Percentiles rank a stretch among this genome's conserved stretches.
Evolutionary conservation across 37 sponge, comb jelly and placozoan genomes (phyloP).

Genomic region (Bolinopsis microptera): DNA sequence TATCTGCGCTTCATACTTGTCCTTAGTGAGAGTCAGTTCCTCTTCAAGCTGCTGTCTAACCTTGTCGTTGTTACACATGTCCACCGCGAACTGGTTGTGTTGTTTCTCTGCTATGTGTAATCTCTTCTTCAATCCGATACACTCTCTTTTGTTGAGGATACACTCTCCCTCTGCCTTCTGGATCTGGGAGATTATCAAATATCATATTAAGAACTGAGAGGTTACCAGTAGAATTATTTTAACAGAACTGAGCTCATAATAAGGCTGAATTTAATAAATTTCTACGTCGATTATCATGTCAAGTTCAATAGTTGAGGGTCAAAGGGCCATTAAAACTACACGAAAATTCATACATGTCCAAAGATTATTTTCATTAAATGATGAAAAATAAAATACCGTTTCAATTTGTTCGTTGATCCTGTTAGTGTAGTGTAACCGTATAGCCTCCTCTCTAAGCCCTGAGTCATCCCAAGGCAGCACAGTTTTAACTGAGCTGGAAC

Average conservation of each 20-base stretch:
- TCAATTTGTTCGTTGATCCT: not conserved
- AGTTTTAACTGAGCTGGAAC: not conserved
- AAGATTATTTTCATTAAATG: too few species aligned
- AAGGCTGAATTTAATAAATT: not conserved
- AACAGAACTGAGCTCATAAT: not conserved
- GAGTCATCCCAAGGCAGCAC: conserved; percentile 48
- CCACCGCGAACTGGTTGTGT: conserved; percentile 7
- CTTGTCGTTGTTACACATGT: conserved; percentile 58
- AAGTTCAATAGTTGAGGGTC: too few species aligned
- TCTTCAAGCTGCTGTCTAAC: conserved; percentile 67
- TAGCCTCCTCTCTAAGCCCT: conserved; percentile 59
- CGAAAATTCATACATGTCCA: too few species aligned
- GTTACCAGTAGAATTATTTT: not conserved
- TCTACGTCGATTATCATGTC: too few species aligned
- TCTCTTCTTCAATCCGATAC: not conserved
- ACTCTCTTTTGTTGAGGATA: not conserved
- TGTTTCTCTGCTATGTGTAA: conserved; percentile 27
- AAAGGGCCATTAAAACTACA: too few species aligned
- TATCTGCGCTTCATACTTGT: conserved; percentile 88
- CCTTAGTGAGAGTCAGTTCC: conserved; percentile 74
- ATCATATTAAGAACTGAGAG: not conserved
- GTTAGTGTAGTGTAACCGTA: conserved; percentile 26
- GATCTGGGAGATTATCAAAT: too few species aligned
- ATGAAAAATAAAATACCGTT: not conserved
- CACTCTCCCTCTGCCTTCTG: conserved; percentile 53